phyloP scores from a whole-genome alignment of 2,113 vertebrate species.

The Phylloscopus whistleri region DNA sequence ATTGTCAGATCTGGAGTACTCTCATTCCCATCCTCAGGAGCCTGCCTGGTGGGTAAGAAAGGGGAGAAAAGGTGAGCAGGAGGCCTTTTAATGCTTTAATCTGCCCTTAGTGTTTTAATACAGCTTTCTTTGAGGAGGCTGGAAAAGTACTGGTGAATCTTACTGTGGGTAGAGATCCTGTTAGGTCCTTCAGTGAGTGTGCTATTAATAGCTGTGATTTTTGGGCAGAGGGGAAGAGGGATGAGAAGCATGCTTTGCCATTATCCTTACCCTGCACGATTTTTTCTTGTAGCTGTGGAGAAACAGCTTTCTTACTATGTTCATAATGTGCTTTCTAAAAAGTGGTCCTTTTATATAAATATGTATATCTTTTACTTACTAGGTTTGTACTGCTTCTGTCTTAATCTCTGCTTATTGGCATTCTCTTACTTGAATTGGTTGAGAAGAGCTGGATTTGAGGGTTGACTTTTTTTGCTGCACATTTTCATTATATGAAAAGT shows the following conservation, averaged over 20 bases:
- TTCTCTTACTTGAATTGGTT: neutral
- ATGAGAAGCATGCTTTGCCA: neutral
- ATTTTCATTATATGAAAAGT: neutral
- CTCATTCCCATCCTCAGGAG: neutral
- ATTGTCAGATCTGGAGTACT: neutral
- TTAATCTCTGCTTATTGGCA: neutral
- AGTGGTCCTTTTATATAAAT: neutral
- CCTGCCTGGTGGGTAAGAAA: neutral
- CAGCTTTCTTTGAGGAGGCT: neutral
- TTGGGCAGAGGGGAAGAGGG: constrained; percentile 14
- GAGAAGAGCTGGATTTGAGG: neutral
- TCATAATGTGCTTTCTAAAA: neutral
- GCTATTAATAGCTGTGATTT: constrained; percentile 22
- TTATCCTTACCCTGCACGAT: neutral
- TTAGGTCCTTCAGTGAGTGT: neutral
- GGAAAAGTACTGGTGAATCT: constrained; percentile 11
- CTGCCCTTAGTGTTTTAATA: neutral
- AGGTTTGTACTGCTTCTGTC: neutral
- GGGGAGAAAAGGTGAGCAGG: neutral
- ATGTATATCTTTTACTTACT: neutral
- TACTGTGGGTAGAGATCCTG: constrained; percentile 16
- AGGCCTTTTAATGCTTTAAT: neutral
- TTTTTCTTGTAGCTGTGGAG: neutral
- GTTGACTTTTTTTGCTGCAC: neutral
- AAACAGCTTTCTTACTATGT: neutral